Percentiles rank a stretch among this genome's conserved stretches.
These are phyloP conservation scores for Leucophenga varia DNA, from an alignment of 1,140 invertebrate species.

Conservation along the genomic window DNA sequence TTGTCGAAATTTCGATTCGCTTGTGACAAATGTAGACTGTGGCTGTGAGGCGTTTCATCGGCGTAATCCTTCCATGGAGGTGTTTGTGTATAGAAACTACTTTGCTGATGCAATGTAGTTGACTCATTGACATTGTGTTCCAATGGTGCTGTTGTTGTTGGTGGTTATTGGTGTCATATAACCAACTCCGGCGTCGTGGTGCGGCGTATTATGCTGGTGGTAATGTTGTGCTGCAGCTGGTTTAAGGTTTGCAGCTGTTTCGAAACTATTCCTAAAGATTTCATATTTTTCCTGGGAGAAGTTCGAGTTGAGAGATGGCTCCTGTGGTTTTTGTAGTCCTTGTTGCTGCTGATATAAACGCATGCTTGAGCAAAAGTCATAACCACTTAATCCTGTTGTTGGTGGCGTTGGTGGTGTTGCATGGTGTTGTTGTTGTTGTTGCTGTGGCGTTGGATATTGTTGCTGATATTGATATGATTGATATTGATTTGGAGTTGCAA, in stretches of 20 bases:
- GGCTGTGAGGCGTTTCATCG: constrained; percentile 31
- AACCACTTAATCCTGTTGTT: constrained; percentile 22
- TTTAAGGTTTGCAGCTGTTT: constrained; percentile 57
- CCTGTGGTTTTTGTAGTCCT: constrained; percentile 10
- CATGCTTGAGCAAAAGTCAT: constrained; percentile 50
- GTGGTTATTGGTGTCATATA: constrained; percentile 5
- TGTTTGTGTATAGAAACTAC: constrained; percentile 53
- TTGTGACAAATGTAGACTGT: constrained; percentile 4
- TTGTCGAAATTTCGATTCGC: constrained; percentile 26
- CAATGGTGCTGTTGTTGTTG: neutral
- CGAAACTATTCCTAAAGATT: constrained; percentile 62
- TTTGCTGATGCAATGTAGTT: constrained; percentile 41
- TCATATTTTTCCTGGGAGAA: constrained; percentile 60
- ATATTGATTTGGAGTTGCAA: too few species aligned
- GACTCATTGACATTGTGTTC: too few species aligned
- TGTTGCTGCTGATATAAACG: constrained; percentile 45
- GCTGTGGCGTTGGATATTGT: constrained; percentile 14
- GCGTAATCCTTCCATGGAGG: constrained; percentile 54
- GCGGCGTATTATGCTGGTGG: constrained; percentile 1
- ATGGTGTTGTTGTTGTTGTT: neutral
- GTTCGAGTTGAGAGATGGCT: constrained; percentile 12
- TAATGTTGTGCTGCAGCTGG: neutral
- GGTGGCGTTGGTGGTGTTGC: neutral
- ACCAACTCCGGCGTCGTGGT: neutral
- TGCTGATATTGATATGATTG: constrained; percentile 24